Percentiles rank a stretch among this genome's conserved stretches.
Conservation (phyloP, 2,888 invertebrate genomes). For the Rhagonycha fulva region DNA sequence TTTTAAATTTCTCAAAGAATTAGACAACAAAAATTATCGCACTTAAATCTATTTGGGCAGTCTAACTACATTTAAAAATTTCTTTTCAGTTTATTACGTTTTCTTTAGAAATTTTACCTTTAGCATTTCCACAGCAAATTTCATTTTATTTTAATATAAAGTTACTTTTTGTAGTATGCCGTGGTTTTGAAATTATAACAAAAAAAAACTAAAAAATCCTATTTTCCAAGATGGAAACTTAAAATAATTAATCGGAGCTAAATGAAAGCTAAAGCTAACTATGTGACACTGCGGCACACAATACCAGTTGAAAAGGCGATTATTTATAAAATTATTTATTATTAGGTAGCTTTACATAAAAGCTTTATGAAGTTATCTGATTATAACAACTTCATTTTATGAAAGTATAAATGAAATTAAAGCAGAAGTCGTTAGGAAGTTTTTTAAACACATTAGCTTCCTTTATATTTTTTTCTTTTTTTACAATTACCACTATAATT, state of each 20-base stretch:
- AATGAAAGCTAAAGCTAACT: neutral
- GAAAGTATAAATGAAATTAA: constrained; percentile 44
- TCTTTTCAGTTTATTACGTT: too few species aligned
- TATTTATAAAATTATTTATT: neutral
- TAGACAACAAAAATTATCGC: neutral
- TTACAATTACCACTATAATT: neutral
- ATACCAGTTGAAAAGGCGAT: neutral
- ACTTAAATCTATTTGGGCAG: too few species aligned
- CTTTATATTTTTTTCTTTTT: constrained; percentile 20
- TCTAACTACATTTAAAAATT: too few species aligned
- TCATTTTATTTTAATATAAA: too few species aligned
- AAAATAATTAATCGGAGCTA: too few species aligned
- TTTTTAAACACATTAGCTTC: constrained; percentile 40
- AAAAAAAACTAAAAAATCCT: too few species aligned
- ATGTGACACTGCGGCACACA: neutral
- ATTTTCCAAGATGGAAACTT: too few species aligned
- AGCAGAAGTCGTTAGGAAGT: constrained; percentile 47
- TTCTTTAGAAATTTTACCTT: too few species aligned
- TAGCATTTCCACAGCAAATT: too few species aligned
- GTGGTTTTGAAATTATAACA: too few species aligned
- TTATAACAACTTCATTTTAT: constrained; percentile 45
- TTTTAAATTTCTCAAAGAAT: neutral
- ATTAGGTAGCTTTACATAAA: constrained; percentile 8
- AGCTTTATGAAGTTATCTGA: constrained; percentile 38
- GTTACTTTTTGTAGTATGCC: too few species aligned